Conservation (phyloP, 2,888 invertebrate species). For the Phaedon cochleariae region DNA sequence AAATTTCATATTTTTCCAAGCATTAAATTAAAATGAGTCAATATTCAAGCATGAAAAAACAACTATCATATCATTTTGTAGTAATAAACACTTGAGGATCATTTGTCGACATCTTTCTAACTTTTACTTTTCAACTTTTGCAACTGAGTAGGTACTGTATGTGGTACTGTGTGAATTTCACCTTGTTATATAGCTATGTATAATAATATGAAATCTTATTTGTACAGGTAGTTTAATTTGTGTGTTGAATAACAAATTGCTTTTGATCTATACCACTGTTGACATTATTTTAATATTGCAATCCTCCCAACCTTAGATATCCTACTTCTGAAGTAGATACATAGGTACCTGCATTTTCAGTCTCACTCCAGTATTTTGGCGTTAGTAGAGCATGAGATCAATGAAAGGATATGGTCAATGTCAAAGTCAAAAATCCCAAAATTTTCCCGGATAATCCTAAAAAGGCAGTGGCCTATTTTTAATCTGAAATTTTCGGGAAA, state of each 20-base stretch:
- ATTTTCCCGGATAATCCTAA: too few species aligned
- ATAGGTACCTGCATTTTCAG: too few species aligned
- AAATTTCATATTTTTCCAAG: slow-evolving; percentile 3
- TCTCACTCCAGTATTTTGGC: too few species aligned
- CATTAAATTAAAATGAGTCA: background rate
- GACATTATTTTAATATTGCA: background rate
- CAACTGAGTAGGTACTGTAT: slow-evolving; percentile 56
- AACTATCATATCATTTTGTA: background rate
- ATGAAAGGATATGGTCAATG: too few species aligned
- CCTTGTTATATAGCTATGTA: slow-evolving; percentile 61
- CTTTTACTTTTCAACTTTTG: slow-evolving; percentile 38
- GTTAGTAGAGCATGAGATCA: too few species aligned
- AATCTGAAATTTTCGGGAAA: too few species aligned
- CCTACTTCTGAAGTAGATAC: too few species aligned
- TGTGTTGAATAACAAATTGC: slow-evolving; percentile 62
- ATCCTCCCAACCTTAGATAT: background rate
- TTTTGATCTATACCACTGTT: slow-evolving; percentile 54
- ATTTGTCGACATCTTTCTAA: slow-evolving; percentile 25
- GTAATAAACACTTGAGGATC: slow-evolving; percentile 6
- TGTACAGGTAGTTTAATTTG: slow-evolving; percentile 63
- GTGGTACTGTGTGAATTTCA: slow-evolving; percentile 63
- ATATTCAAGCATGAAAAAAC: background rate
- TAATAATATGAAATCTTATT: slow-evolving; percentile 58
- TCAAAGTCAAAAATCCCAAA: too few species aligned
- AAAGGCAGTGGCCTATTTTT: too few species aligned